Evolutionary conservation across 1,140 invertebrate genomes (phyloP), one percentile per base, ranked within the genome.

Genomic region (Nasonia vitripennis): DNA sequence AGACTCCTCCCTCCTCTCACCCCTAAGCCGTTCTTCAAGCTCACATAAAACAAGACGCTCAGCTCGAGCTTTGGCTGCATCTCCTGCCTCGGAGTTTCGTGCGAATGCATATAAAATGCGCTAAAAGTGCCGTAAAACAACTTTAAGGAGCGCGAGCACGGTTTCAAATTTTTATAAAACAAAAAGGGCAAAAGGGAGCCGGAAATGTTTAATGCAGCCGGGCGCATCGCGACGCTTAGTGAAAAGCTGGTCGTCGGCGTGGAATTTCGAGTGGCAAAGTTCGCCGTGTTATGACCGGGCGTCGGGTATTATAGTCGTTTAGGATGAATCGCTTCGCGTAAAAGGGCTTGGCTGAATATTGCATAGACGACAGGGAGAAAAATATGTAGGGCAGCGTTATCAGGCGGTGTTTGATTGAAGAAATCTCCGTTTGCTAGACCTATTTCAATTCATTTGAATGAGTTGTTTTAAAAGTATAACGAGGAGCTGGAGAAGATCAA

Each of bases 111-210:
- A n/a, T 62, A 62, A 62, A 62, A 62, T 62, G n/a, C 55, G 17
- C 55, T 62, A 62, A 62, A 62, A 62, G 55, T 62, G 55, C 55
- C 55, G 55, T 62, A 62, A 62, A 62, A 62, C 55, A 62, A n/a
- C 14, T 62, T 62, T 62, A 20, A 62, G 20, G 20, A 62, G 55
- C 6, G 55, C 20, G 55, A 6, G 14, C 55, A n/a, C 17, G 20
- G 3, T 3, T 62, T 62, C 55, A 62, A 62, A 62, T 62, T 62
- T 62, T 62, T 62, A 62, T 62, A 17, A 62, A 62, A 62, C 55
- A 62, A 62, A 7, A 62, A 17, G 12, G 2, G 51, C 51, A 62
- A 62, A n/a, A 7, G 3, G 14, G 6, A 6, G 2, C 5, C 14
- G 48, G 14, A 62, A 62, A 62, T 62, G 55, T n/a, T 62, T 62